Evolutionary conservation across 2,113 vertebrate genomes (phyloP), one percentile per base, ranked within the genome.

Genomic region (Rana temporaria): DNA sequence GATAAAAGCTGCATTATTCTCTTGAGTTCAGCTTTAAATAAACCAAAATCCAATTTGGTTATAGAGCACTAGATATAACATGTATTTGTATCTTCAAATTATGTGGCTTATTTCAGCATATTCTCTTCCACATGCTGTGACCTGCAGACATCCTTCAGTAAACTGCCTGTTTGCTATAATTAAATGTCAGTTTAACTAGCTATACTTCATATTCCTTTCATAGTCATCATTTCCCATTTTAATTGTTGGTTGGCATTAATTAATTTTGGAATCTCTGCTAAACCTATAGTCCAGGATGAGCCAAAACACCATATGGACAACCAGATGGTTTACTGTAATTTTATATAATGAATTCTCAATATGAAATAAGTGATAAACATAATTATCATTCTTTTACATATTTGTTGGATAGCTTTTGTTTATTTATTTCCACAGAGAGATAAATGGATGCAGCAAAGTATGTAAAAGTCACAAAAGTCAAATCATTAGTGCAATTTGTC

Each of bases 301-400:
- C 65, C 52, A 68, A 9, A 64, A 63, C 65, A 57, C 65, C 77
- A 79, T 79, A 79, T 79, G 77, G 77, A 38, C 64, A 69, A 59
- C 64, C 77, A 79, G 77, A 68, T 79, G 77, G 77, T 68, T 68
- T 79, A 68, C 77, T 42, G 77, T 79, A 68, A 79, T 79, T 79
- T 68, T 79, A 59, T 79, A 79, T 69, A 57, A 79, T 55, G 20
- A 78, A 66, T 78, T 78, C 62, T 78, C 76, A 66, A 78, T 78
- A 78, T 78, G 76, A 66, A 66, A 78, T 66, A 78, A 78, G 48
- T 66, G 64, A 59, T 68, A 69, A 34, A 69, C 65, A 79, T 79
- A 57, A 69, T 79, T 79, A 79, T 57, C 65, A 79, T 68, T 79
- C 53, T 68, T 79, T 68, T 42, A 79, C 65, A 79, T 79, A 34